Percentiles rank a stretch among this genome's conserved stretches.
phyloP scores from a whole-genome alignment of 2,113 vertebrate genomes.

The Dermatemys mawii region DNA sequence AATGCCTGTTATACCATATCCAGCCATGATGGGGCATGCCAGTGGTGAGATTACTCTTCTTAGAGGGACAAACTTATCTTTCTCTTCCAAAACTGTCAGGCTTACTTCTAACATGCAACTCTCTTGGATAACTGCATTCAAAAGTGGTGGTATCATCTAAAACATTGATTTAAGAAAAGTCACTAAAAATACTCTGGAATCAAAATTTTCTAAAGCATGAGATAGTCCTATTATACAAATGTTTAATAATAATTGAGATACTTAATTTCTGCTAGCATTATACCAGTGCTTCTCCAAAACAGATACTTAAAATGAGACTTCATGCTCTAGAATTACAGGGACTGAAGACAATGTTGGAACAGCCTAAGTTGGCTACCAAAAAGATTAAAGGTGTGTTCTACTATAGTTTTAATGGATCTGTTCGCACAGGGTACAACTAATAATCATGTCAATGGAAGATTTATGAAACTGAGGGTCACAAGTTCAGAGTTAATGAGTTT shows the following conservation, averaged over 20 bases:
- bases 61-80: not conserved
- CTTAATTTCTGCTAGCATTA: not conserved
- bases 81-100: fast-evolving
- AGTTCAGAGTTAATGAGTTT: not conserved
- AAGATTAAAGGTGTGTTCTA: not conserved
- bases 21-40: too few species aligned
- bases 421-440: fast-evolving
- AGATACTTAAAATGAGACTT: not conserved
- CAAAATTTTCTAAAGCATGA: not conserved
- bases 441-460: not conserved
- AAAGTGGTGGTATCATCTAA: not conserved
- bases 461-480: not conserved
- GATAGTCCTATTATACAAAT: not conserved
- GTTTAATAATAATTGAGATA: fast-evolving
- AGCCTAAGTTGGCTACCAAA: not conserved
- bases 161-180: not conserved
- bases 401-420: not conserved
- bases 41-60: too few species aligned
- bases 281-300: not conserved
- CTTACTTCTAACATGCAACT: not conserved
- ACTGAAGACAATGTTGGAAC: not conserved
- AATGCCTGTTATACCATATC: too few species aligned
- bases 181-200: not conserved
- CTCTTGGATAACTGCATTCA: not conserved
- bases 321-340: fast-evolving